Conservation (phyloP, 2,797 vertebrate species). For the Chaetodon trifasciatus region DNA sequence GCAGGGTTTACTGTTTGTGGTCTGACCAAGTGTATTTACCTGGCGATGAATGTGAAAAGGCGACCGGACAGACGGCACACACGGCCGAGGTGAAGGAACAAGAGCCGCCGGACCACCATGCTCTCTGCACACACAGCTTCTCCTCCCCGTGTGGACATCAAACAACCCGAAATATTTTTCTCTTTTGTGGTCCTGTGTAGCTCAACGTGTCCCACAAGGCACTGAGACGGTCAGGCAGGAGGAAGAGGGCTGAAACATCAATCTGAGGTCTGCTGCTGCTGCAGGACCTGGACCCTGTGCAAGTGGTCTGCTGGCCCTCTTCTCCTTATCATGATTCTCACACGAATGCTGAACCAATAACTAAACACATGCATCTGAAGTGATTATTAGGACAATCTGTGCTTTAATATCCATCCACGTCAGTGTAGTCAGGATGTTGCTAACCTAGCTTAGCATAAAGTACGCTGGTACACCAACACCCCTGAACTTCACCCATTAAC, state of each 20-base stretch:
- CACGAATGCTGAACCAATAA: no score
- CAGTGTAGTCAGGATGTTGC: no score
- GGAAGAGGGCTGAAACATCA: background rate
- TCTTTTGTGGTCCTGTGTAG: background rate
- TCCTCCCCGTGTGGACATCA: constrained; percentile 30
- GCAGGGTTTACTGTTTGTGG: constrained; percentile 42
- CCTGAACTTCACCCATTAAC: no score
- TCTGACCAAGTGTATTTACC: constrained; percentile 51
- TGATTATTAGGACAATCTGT: no score
- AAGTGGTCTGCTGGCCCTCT: no score
- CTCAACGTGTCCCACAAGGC: background rate
- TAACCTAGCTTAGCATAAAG: no score
- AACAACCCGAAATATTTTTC: constrained; percentile 35
- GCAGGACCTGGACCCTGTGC: no score
- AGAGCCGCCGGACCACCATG: constrained; percentile 53
- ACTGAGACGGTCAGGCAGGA: background rate
- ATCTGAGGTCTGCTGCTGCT: background rate
- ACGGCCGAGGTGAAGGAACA: constrained; percentile 23
- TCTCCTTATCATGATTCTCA: no score
- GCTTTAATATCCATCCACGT: no score
- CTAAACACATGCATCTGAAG: no score
- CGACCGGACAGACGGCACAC: constrained; percentile 27
- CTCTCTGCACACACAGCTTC: constrained; percentile 61
- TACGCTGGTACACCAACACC: no score
- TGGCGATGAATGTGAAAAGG: constrained; percentile 56